Conservation (phyloP, 2,797 vertebrate genomes). For the Micromesistius poutassou region DNA sequence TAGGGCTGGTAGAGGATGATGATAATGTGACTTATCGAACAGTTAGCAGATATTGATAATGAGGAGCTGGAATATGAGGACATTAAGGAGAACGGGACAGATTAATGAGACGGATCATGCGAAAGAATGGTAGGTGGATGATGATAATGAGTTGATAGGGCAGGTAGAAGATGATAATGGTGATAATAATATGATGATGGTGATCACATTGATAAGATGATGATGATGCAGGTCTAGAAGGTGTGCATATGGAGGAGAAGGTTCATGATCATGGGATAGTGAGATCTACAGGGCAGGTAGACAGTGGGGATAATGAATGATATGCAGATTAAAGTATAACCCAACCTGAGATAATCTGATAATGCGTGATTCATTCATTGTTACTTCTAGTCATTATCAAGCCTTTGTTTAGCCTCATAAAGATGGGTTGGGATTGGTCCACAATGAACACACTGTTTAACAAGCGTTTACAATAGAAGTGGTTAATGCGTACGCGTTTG, state of each 20-base stretch:
- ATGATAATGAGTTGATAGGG: background rate
- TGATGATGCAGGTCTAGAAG: background rate
- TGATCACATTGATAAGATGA: background rate
- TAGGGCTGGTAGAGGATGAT: too few species aligned
- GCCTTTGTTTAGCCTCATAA: background rate
- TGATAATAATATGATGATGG: background rate
- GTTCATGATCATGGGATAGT: background rate
- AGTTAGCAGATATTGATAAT: background rate
- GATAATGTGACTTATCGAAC: too few species aligned
- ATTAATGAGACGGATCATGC: too few species aligned
- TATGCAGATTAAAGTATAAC: background rate
- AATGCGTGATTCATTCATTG: background rate
- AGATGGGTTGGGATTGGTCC: background rate
- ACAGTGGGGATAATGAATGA: background rate
- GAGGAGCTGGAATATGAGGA: background rate
- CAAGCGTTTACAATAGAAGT: too few species aligned
- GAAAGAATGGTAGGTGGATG: too few species aligned
- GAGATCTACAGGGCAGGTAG: background rate
- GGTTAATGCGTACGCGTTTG: background rate
- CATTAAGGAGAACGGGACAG: too few species aligned
- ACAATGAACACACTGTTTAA: background rate
- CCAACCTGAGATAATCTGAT: background rate
- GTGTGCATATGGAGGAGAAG: too few species aligned
- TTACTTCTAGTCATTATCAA: background rate
- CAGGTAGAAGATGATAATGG: too few species aligned